Evolutionary conservation across 2,888 invertebrate genomes (phyloP).

Genomic region (Troilus luridus): DNA sequence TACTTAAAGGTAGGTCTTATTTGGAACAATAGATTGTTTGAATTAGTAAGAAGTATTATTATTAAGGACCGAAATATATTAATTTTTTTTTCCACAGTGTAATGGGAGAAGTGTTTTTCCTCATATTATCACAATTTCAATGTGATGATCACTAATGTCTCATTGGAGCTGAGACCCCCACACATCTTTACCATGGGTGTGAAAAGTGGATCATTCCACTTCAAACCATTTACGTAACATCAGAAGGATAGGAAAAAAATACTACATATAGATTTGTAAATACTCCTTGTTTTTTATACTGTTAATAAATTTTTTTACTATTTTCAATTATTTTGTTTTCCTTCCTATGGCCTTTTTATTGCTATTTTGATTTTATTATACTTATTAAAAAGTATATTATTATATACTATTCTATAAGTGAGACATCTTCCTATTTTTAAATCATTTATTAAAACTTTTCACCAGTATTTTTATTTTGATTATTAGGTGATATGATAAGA

Average conservation of each 20-base stretch:
- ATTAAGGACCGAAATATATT: neutral
- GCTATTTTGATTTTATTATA: neutral
- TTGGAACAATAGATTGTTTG: neutral
- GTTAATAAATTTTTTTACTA: neutral
- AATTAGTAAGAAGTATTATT: neutral
- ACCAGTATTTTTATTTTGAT: too few relatives aligned
- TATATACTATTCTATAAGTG: neutral
- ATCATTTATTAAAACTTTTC: neutral
- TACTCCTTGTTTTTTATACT: neutral
- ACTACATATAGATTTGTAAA: neutral
- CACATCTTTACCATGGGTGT: neutral
- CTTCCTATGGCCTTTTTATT: neutral
- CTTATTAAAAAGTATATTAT: neutral
- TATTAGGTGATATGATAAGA: too few relatives aligned
- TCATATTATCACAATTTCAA: neutral
- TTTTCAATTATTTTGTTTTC: neutral
- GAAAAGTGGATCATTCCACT: neutral
- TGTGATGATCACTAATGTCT: neutral
- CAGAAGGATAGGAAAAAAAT: neutral
- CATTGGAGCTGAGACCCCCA: neutral
- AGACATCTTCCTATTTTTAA: too few relatives aligned
- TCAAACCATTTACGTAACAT: neutral
- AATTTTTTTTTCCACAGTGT: neutral
- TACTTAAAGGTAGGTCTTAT: neutral
- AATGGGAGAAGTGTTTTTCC: neutral